Conservation (phyloP, 1,140 invertebrate genomes). For the Berghia stephanieae region DNA sequence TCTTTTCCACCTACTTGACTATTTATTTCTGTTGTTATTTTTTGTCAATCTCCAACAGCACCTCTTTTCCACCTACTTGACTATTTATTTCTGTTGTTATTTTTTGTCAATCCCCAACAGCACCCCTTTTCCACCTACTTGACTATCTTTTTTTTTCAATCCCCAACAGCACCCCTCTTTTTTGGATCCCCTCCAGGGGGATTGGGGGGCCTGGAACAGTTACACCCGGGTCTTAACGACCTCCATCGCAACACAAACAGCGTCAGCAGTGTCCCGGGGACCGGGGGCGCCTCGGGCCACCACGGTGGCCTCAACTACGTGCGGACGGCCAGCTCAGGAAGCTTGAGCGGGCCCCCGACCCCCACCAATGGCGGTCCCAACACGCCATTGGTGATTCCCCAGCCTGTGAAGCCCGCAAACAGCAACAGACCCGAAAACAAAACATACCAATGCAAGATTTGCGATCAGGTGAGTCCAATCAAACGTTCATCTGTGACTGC, state of each 20-base stretch:
- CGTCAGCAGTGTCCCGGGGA: slow-evolving; percentile 5
- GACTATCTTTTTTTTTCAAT: too few species aligned
- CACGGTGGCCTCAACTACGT: slow-evolving; percentile 41
- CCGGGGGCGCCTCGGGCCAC: slow-evolving; percentile 24
- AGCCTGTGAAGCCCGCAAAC: slow-evolving; percentile 81
- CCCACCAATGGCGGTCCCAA: slow-evolving; percentile 43
- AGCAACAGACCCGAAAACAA: slow-evolving; percentile 57
- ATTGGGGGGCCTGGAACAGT: slow-evolving; percentile 12
- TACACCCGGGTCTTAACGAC: slow-evolving; percentile 28
- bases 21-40: too few species aligned
- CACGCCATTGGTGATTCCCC: slow-evolving; percentile 82
- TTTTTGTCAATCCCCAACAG: too few species aligned
- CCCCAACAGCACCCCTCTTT: too few species aligned
- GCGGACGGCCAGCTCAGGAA: slow-evolving; percentile 49
- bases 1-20: too few species aligned
- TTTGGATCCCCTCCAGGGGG: too few species aligned
- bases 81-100: too few species aligned
- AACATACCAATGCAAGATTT: slow-evolving; percentile 96
- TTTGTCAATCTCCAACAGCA: too few species aligned
- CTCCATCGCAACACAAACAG: slow-evolving; percentile 26
- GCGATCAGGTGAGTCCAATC: slow-evolving; percentile 87
- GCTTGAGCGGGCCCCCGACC: slow-evolving; percentile 49
- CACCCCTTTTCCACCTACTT: too few species aligned
- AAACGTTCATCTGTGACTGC: not conserved
- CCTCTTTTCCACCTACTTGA: too few species aligned